These are phyloP conservation scores for Bujurquina vittata DNA, from an alignment of 2,113 vertebrate species.

Conservation along the genomic window DNA sequence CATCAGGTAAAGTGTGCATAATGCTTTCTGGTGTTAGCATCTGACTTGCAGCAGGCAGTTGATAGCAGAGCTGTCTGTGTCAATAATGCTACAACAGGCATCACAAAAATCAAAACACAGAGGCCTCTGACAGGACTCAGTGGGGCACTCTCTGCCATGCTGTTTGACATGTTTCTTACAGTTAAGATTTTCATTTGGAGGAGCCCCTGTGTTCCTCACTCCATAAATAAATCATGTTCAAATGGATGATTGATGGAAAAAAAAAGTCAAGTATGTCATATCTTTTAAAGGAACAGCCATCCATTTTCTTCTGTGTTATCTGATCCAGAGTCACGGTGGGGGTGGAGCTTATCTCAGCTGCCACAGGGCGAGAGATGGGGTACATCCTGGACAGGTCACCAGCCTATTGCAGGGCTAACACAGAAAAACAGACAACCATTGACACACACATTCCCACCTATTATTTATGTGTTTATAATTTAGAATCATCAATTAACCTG, in stretches of 20 bases:
- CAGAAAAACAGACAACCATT: no score
- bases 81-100: constrained; percentile 49
- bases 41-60: constrained; percentile 44
- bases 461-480: no score
- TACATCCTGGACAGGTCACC: no score
- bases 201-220: background rate
- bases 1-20: constrained; percentile 14
- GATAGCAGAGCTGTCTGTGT: constrained; percentile 29
- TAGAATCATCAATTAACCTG: no score
- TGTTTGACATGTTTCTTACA: constrained; percentile 36
- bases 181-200: constrained; percentile 29
- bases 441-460: no score
- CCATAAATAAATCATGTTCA: background rate
- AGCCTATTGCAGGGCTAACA: no score
- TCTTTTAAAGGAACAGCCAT: background rate
- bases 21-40: constrained; percentile 22
- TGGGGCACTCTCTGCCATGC: constrained; percentile 15
- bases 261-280: background rate
- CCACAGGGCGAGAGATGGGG: no score
- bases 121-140: background rate
- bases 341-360: no score
- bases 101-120: constrained; percentile 34
- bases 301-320: no score
- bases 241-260: background rate
- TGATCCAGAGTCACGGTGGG: no score